Evolutionary conservation across 2,888 invertebrate species (phyloP).

Genomic region (Lasioglossum zephyrum): DNA sequence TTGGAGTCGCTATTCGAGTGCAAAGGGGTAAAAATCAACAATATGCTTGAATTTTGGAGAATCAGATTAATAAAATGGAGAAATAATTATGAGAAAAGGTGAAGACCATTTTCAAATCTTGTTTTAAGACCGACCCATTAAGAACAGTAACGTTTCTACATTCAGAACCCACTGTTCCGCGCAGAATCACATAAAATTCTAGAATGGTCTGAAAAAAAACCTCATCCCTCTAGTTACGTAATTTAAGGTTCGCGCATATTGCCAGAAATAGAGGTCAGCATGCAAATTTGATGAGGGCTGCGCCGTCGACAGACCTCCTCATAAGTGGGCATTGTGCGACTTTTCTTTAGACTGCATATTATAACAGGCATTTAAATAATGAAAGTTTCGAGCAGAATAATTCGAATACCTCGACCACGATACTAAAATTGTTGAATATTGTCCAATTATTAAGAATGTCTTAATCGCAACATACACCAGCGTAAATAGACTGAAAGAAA

Average conservation of each 20-base stretch:
- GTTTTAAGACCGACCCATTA: neutral
- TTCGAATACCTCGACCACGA: neutral
- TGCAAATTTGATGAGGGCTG: slow-evolving; percentile 5
- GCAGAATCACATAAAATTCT: neutral
- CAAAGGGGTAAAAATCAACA: neutral
- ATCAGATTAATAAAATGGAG: neutral
- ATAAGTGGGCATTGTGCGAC: slow-evolving; percentile 15
- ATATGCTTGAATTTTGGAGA: neutral
- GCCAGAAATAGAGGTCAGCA: slow-evolving; percentile 8
- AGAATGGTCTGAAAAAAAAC: neutral
- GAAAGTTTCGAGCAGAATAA: neutral
- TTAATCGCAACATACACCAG: neutral
- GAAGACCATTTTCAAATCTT: neutral
- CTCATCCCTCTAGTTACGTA: slow-evolving; percentile 3
- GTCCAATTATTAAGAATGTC: neutral
- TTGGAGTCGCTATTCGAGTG: neutral
- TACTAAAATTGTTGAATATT: too few species aligned
- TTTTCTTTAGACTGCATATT: slow-evolving; percentile 7
- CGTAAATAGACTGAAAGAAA: slow-evolving; percentile 27
- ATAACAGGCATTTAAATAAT: slow-evolving; percentile 1
- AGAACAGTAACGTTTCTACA: neutral
- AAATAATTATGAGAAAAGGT: neutral
- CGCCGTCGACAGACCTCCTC: neutral
- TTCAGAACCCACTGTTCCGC: neutral
- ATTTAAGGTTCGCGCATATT: slow-evolving; percentile 13